Base-by-base conservation (phyloP, 2,888 invertebrate genomes). In the Pseudeuparius sepicola region DNA sequence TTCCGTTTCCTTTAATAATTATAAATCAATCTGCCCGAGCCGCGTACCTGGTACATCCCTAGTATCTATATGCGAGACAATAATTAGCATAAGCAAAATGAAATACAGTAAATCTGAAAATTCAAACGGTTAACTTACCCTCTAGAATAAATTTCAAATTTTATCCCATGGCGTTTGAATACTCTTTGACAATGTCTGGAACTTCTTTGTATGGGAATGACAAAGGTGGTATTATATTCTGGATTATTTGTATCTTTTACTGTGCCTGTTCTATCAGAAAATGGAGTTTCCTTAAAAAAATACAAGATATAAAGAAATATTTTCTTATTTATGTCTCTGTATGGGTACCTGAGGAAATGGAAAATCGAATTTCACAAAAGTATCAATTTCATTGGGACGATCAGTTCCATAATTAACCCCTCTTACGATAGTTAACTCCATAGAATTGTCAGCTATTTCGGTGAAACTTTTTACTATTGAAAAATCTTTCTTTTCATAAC, bases 381-480 rank as follows among this genome's bases (percentile, higher is more conserved):
- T 92, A 54, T 94, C 92, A 15, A 90, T 71, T 40, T 93, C 90
- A 55, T 84, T 84, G 0, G 88, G 79, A 59, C 84, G 81, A 34
- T 76, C 64, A 27, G 86, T 85, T 59, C 75, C 78, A 63, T 85
- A 90, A 48, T 86, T 86, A 40, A 93, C 77, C 29, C 94, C 94
- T 48, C 89, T 75, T 2, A 90, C 71, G 41, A 94, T 74, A 13
- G 73, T 75, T 46, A 96, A 65, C 66, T 94, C 90, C 49, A 94
- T 64, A 54, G 93, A 92, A 62, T 83, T 85, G 58, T 92, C 93
- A 25, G 78, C 82, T 42, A 96, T 68, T 56, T 96, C 94, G n/a
- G 90, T 87, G 58, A 87, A 88, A 64, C 88, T 89, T 70, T 89
- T 86, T 29, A 96, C 86, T 47, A 94, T 79, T 2, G 90, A 78